Evolutionary conservation across 2,797 vertebrate species (phyloP).

Genomic region (Thaleichthys pacificus): DNA sequence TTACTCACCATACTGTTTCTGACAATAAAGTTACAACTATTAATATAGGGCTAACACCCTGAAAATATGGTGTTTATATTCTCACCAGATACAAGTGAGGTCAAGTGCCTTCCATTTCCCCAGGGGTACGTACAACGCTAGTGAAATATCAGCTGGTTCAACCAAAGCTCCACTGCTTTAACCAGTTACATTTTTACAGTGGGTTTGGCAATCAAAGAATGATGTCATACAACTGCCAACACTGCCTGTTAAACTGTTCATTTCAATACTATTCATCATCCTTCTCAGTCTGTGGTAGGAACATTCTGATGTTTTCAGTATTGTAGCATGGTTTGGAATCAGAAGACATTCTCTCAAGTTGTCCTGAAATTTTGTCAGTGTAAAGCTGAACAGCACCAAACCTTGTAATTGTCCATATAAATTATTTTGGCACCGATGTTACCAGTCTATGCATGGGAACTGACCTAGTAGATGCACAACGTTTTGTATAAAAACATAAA

Average conservation of each 20-base stretch:
- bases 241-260: conserved; percentile 58
- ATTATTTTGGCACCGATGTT: conserved; percentile 14
- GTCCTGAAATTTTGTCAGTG: neutral
- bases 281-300: conserved; percentile 43
- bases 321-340: neutral
- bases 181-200: conserved; percentile 9
- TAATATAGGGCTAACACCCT: conserved; percentile 60
- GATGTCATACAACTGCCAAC: conserved; percentile 44
- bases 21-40: conserved; percentile 65
- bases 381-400: neutral
- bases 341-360: neutral
- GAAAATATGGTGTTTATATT: conserved; percentile 33
- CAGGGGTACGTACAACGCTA: conserved; percentile 52
- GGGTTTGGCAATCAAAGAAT: neutral
- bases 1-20: conserved; percentile 63
- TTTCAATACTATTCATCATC: conserved; percentile 52
- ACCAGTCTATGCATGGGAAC: too few relatives aligned
- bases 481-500: too few relatives aligned
- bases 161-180: conserved; percentile 37
- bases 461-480: too few relatives aligned
- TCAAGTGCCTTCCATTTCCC: conserved; percentile 59
- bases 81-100: conserved; percentile 51
- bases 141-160: conserved; percentile 51
- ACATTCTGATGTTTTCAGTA: conserved; percentile 13
- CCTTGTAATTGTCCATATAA: neutral